Percentiles rank a stretch among this genome's conserved stretches.
Conservation (phyloP, 2,113 vertebrate species). For the Hippocampus zosterae region DNA sequence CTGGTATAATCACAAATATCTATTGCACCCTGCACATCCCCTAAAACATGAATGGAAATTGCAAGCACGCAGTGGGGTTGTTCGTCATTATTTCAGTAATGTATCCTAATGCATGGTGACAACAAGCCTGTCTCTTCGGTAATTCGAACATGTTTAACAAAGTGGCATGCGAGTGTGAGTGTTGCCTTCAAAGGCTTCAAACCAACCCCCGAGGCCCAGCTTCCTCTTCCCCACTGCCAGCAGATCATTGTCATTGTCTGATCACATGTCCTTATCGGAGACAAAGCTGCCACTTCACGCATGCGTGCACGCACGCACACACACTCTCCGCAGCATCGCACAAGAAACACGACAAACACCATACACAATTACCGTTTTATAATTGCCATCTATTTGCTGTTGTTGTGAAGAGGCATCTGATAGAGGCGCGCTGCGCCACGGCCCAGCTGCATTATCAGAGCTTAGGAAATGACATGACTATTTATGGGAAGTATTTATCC, state of each 20-base stretch:
- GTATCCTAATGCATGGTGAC: slow-evolving; percentile 43
- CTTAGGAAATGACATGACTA: slow-evolving; percentile 61
- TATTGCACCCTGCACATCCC: neutral
- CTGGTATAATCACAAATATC: neutral
- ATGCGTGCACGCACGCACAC: slow-evolving; percentile 5
- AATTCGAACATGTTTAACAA: slow-evolving; percentile 51
- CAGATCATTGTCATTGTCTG: slow-evolving; percentile 36
- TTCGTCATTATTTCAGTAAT: slow-evolving; percentile 58
- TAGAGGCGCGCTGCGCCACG: slow-evolving; percentile 10
- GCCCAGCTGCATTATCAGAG: slow-evolving; percentile 46
- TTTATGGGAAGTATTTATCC: slow-evolving; percentile 61
- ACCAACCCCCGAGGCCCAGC: slow-evolving; percentile 31
- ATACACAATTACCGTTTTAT: slow-evolving; percentile 56
- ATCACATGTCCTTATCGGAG: slow-evolving; percentile 42
- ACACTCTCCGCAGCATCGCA: neutral
- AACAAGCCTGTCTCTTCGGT: slow-evolving; percentile 49
- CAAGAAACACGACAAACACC: slow-evolving; percentile 24
- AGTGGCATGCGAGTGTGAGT: slow-evolving; percentile 41
- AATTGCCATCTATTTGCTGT: slow-evolving; percentile 52
- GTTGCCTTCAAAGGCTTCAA: slow-evolving; percentile 44
- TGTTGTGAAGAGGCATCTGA: slow-evolving; percentile 45
- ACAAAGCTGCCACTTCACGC: slow-evolving; percentile 39
- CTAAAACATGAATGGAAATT: slow-evolving; percentile 6
- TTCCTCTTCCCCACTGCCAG: slow-evolving; percentile 22
- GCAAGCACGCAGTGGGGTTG: slow-evolving; percentile 45